Percentiles rank a stretch among this genome's conserved stretches.
These are phyloP conservation scores for Teleogryllus occipitalis DNA, from an alignment of 1,140 invertebrate genomes.

Conservation along the genomic window DNA sequence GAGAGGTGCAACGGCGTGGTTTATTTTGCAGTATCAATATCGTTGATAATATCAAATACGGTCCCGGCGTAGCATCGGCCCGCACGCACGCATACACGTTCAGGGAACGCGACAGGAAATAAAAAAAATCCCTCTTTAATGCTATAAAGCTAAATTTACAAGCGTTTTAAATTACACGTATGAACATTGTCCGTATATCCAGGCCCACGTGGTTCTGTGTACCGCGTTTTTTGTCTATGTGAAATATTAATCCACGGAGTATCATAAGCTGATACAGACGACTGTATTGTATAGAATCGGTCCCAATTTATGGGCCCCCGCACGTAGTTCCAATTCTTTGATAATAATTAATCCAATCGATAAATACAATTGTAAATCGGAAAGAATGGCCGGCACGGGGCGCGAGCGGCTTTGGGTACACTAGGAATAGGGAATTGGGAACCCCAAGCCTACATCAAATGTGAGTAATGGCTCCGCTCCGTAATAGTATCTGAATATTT, in stretches of 20 bases:
- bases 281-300: conserved; percentile 4
- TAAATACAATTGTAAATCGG: conserved; percentile 1
- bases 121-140: conserved; percentile 1
- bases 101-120: not conserved
- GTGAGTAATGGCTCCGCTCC: not conserved
- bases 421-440: not conserved
- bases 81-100: not conserved
- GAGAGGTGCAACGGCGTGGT: not conserved
- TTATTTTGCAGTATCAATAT: conserved; percentile 2
- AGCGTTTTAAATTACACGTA: conserved; percentile 15
- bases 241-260: conserved; percentile 17
- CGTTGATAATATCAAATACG: conserved; percentile 1
- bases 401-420: not conserved
- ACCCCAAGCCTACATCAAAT: not conserved
- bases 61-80: not conserved
- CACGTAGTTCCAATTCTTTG: not conserved
- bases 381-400: not conserved
- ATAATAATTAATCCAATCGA: conserved; percentile 2
- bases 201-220: not conserved
- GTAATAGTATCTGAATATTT: conserved; percentile 2
- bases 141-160: conserved; percentile 11
- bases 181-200: not conserved
- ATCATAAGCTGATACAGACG: conserved; percentile 7
- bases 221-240: conserved; percentile 8
- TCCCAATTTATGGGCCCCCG: not conserved